Conservation (phyloP, 2,113 vertebrate species). For the Bubalus kerabau region DNA sequence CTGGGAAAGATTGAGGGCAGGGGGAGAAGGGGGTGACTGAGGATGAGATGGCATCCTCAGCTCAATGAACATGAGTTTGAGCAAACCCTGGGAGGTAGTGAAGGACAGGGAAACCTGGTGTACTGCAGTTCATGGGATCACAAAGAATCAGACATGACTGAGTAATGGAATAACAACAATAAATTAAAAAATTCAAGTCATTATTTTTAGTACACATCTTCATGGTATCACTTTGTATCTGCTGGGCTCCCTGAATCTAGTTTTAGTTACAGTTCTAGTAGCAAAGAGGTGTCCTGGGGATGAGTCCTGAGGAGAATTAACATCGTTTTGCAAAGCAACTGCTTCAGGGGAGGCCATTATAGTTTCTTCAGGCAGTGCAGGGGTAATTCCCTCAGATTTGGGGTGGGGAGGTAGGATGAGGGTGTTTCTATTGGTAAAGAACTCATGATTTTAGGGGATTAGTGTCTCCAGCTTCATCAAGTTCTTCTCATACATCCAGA, state of each 20-base stretch:
- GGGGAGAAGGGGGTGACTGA: not conserved
- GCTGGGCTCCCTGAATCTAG: not conserved
- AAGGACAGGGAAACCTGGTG: fast-evolving
- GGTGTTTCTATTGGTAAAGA: not conserved
- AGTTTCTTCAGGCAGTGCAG: not conserved
- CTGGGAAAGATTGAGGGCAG: not conserved
- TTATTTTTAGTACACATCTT: not conserved
- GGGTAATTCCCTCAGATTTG: not conserved
- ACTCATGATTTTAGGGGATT: not conserved
- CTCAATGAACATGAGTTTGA: not conserved
- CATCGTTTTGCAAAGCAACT: not conserved
- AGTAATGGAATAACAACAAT: not conserved
- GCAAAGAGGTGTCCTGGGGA: not conserved
- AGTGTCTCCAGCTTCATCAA: not conserved
- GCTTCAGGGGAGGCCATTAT: not conserved
- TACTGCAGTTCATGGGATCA: not conserved
- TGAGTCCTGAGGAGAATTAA: not conserved
- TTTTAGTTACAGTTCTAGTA: not conserved
- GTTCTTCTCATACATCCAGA: not conserved
- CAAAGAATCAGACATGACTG: not conserved
- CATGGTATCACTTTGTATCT: not conserved
- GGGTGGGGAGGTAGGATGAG: fast-evolving
- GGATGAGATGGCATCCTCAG: not conserved
- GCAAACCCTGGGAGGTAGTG: not conserved
- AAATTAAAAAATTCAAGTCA: not conserved